phyloP scores from a whole-genome alignment of 1,140 invertebrate genomes.

The Caligus rogercresseyi region DNA sequence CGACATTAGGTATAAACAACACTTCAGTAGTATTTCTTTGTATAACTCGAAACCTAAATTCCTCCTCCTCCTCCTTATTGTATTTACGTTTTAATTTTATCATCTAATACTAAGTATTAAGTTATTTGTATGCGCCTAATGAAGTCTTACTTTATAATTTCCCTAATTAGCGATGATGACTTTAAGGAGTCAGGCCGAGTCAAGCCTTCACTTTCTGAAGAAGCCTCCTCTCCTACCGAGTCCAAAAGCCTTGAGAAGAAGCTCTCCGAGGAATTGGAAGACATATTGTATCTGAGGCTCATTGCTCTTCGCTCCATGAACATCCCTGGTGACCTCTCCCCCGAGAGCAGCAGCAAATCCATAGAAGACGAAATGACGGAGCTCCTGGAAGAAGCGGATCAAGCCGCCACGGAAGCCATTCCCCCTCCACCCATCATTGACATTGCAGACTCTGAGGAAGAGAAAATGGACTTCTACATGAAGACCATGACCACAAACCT shows the following conservation, averaged over 20 bases:
- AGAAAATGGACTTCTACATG: neutral
- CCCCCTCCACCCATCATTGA: neutral
- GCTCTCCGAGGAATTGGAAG: constrained; percentile 1
- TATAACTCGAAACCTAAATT: too few species aligned
- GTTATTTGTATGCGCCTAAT: neutral
- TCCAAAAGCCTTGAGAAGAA: neutral
- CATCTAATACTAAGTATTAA: neutral
- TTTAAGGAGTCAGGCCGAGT: neutral
- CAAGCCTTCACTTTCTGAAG: neutral
- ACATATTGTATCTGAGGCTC: constrained; percentile 12
- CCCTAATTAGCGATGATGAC: neutral
- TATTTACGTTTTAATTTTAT: neutral
- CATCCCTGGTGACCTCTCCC: too few species aligned
- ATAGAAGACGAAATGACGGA: constrained; percentile 10
- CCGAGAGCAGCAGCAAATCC: neutral
- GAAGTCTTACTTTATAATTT: neutral
- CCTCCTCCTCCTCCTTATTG: neutral
- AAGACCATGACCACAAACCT: neutral
- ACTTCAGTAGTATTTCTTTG: too few species aligned
- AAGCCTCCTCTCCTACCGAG: neutral
- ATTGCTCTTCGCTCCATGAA: constrained; percentile 11
- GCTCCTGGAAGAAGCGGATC: constrained; percentile 4
- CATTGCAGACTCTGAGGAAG: neutral
- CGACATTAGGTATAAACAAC: neutral
- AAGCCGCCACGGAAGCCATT: neutral